These are phyloP conservation scores for Pseudochromis fuscus DNA, from an alignment of 2,797 vertebrate genomes.

Conservation along the genomic window DNA sequence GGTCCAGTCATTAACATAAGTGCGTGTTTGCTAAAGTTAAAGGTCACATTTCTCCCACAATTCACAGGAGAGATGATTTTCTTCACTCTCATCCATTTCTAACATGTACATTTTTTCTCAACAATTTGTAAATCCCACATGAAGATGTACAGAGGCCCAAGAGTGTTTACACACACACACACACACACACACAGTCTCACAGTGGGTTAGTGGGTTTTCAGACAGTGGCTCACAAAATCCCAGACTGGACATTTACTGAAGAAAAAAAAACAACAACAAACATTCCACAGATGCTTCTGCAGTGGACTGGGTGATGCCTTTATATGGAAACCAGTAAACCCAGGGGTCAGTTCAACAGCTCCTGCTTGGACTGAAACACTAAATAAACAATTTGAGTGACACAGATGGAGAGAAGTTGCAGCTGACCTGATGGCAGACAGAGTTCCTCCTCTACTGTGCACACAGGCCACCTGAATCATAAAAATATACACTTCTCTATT, in stretches of 20 bases:
- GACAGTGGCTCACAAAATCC: conserved; percentile 58
- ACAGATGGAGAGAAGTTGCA: conserved; percentile 24
- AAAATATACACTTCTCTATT: neutral
- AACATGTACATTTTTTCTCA: conserved; percentile 37
- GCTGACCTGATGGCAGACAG: conserved; percentile 7
- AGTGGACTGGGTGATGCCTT: conserved; percentile 82
- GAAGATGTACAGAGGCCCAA: conserved; percentile 27
- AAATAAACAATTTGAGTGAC: conserved; percentile 54
- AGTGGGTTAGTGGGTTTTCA: conserved; percentile 28
- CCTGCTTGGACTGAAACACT: conserved; percentile 52
- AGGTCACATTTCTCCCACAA: conserved; percentile 59
- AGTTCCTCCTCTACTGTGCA: conserved; percentile 12
- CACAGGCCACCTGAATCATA: neutral
- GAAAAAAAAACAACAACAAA: conserved; percentile 70
- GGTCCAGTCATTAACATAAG: conserved; percentile 5
- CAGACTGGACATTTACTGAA: conserved; percentile 46
- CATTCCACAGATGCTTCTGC: conserved; percentile 82
- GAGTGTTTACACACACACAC: neutral
- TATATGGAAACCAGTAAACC: conserved; percentile 80
- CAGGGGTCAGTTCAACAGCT: conserved; percentile 57
- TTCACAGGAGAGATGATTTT: conserved; percentile 12
- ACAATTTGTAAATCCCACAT: conserved; percentile 41
- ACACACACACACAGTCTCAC: conserved; percentile 3
- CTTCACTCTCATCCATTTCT: conserved; percentile 20
- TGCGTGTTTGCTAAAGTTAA: conserved; percentile 45